phyloP scores from a whole-genome alignment of 2,797 vertebrate species.

The Echeneis naucrates region DNA sequence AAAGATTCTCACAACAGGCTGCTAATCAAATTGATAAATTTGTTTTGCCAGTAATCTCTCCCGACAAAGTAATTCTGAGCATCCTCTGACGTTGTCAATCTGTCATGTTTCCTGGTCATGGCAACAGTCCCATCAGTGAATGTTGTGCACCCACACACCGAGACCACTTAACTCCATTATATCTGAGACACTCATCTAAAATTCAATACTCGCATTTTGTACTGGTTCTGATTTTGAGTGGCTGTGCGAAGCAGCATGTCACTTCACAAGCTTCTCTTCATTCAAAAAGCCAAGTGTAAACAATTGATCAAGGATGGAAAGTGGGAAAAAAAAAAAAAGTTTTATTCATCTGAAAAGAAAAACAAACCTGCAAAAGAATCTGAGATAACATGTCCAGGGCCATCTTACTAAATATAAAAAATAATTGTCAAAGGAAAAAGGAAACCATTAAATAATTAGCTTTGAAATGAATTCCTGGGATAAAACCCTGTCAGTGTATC shows the following conservation, averaged over 20 bases:
- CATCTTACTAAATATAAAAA: background rate
- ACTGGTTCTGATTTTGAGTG: slow-evolving; percentile 28
- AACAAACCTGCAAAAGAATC: background rate
- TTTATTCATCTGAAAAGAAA: slow-evolving; percentile 23
- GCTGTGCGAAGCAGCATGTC: slow-evolving; percentile 27
- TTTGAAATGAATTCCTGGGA: slow-evolving; percentile 1
- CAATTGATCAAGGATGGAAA: slow-evolving; percentile 11
- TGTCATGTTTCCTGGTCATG: slow-evolving; percentile 30
- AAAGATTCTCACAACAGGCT: slow-evolving; percentile 3
- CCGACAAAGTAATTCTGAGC: slow-evolving; percentile 6
- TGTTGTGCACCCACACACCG: slow-evolving; percentile 36
- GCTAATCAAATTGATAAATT: slow-evolving; percentile 18
- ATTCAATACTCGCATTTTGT: slow-evolving; percentile 37
- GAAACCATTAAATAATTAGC: slow-evolving; percentile 1
- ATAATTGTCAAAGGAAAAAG: slow-evolving; percentile 11
- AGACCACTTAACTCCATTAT: slow-evolving; percentile 32
- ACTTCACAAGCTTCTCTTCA: slow-evolving; percentile 17
- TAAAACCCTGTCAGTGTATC: slow-evolving; percentile 5
- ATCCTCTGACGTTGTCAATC: slow-evolving; percentile 9
- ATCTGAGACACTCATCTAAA: slow-evolving; percentile 27
- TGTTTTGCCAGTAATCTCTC: slow-evolving; percentile 4
- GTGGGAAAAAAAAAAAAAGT: background rate
- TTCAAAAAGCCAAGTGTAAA: slow-evolving; percentile 33
- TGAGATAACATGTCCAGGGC: slow-evolving; percentile 6
- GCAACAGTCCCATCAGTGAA: slow-evolving; percentile 10